A percentile compares a stretch with the other conserved stretches of the same genome.
These are phyloP conservation scores for Myoxocephalus aenaeus DNA, from an alignment of 2,797 vertebrate species.

Conservation along the genomic window DNA sequence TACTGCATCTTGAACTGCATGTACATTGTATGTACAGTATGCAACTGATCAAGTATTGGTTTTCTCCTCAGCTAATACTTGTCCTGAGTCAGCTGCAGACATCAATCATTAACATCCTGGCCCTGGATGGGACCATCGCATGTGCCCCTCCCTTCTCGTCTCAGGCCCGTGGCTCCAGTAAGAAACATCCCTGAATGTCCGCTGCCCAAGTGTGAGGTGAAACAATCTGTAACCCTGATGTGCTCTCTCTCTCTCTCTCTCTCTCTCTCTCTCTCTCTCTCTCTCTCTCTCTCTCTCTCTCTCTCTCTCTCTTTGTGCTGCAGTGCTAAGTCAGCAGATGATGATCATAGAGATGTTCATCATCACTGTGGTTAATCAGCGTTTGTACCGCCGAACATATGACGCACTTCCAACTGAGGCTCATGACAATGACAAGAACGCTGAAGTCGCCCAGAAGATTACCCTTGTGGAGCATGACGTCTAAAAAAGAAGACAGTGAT, in stretches of 20 bases:
- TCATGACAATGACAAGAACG: constrained; percentile 61
- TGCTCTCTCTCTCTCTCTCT: background rate
- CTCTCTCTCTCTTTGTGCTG: background rate
- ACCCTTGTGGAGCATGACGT: constrained; percentile 63
- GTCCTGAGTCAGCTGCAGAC: constrained; percentile 90
- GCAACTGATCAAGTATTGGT: constrained; percentile 21
- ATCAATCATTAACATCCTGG: constrained; percentile 88
- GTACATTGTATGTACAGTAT: background rate
- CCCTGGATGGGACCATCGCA: constrained; percentile 83
- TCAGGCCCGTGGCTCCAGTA: constrained; percentile 87
- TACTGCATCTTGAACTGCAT: background rate
- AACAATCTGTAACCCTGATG: constrained; percentile 5
- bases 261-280: background rate
- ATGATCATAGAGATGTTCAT: constrained; percentile 93
- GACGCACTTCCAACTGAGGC: constrained; percentile 65
- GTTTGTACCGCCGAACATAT: constrained; percentile 84
- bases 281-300: background rate
- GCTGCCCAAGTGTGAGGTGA: background rate
- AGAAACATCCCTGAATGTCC: constrained; percentile 56
- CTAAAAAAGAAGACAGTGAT: constrained; percentile 27
- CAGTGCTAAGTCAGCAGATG: constrained; percentile 90
- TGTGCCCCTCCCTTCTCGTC: constrained; percentile 89
- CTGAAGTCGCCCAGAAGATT: constrained; percentile 49
- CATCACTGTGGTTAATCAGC: constrained; percentile 84
- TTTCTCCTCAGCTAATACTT: constrained; percentile 83